Evolutionary conservation across 2,888 invertebrate species (phyloP).

Genomic region (Lepidocyrtoides sp.): DNA sequence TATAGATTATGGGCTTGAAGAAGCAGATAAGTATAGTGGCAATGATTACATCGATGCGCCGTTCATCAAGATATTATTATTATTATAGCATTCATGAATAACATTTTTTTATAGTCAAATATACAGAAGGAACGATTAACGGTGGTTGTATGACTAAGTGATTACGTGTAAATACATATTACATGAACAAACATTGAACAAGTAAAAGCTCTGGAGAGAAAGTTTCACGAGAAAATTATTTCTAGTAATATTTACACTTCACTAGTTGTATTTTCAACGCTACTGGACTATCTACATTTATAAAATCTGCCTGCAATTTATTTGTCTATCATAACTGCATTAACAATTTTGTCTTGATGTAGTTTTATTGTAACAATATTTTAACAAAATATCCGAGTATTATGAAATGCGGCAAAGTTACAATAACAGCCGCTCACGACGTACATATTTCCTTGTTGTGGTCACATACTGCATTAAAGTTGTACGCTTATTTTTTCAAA

Average conservation of each 20-base stretch:
- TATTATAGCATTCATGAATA: background rate
- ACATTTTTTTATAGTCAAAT: background rate
- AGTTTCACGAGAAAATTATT: background rate
- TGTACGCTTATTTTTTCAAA: too few relatives aligned
- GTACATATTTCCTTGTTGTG: too few relatives aligned
- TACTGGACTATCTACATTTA: background rate
- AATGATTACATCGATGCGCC: background rate
- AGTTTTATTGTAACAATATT: background rate
- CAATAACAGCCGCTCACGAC: background rate
- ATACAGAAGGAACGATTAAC: background rate
- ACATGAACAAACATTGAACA: slow-evolving; percentile 43
- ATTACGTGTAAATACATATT: background rate
- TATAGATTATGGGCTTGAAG: too few relatives aligned
- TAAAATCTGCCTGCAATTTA: background rate
- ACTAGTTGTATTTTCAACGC: background rate
- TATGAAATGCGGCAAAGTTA: background rate
- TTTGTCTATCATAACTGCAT: background rate
- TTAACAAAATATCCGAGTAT: background rate
- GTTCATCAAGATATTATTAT: too few relatives aligned
- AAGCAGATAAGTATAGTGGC: too few relatives aligned
- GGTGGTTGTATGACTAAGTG: background rate
- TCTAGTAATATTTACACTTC: background rate
- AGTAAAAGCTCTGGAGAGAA: slow-evolving; percentile 64
- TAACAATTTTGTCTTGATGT: background rate
- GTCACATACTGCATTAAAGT: too few relatives aligned